A percentile compares a stretch with the other conserved stretches of the same genome.
phyloP scores from a whole-genome alignment of 1,140 invertebrate genomes.

The Penaeus japonicus region DNA sequence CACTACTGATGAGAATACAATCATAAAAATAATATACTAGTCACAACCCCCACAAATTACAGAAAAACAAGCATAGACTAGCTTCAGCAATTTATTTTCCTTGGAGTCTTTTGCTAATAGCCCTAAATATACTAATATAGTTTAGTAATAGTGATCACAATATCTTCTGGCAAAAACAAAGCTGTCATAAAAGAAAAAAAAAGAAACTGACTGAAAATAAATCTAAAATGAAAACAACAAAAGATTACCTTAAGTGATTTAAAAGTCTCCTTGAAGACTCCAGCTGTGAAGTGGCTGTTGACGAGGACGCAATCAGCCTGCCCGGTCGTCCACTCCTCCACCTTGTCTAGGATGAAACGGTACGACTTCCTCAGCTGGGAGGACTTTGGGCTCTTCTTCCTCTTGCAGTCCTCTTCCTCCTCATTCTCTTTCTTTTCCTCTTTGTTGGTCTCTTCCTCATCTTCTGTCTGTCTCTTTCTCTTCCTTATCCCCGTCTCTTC shows the following conservation, averaged over 20 bases:
- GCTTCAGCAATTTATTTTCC: too few relatives aligned
- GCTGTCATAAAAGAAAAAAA: not conserved
- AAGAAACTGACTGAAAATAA: not conserved
- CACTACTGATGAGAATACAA: too few relatives aligned
- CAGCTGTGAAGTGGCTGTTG: slow-evolving; percentile 91
- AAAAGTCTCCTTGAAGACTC: slow-evolving; percentile 87
- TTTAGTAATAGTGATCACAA: too few relatives aligned
- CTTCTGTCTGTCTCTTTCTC: too few relatives aligned
- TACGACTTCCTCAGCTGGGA: slow-evolving; percentile 81
- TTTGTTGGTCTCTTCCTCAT: too few relatives aligned
- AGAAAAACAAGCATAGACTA: too few relatives aligned
- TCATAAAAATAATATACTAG: too few relatives aligned
- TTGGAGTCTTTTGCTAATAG: too few relatives aligned
- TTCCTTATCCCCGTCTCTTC: too few relatives aligned
- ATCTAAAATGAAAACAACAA: slow-evolving; percentile 63
- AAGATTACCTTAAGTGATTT: slow-evolving; percentile 62
- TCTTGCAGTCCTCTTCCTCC: not conserved
- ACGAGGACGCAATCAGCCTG: slow-evolving; percentile 89
- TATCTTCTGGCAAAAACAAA: too few relatives aligned
- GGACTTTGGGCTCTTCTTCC: slow-evolving; percentile 61
- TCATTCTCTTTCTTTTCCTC: not conserved
- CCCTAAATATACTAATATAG: too few relatives aligned
- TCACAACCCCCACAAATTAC: too few relatives aligned
- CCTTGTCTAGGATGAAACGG: slow-evolving; percentile 85
- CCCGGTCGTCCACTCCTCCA: slow-evolving; percentile 89